Conservation (phyloP, 1,140 invertebrate genomes). For the Asobara japonica region DNA sequence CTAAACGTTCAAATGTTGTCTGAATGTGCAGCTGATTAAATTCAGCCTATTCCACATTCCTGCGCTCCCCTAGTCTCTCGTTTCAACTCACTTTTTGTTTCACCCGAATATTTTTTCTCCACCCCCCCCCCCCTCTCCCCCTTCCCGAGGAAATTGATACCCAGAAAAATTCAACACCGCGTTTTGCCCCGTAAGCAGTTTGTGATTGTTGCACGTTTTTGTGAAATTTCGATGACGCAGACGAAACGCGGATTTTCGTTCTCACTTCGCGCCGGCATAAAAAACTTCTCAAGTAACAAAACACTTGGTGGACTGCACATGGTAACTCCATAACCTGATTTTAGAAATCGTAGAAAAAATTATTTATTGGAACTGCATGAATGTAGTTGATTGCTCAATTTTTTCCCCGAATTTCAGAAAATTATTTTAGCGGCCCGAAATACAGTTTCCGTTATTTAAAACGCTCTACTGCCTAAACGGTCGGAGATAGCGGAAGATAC, state of each 20-base stretch:
- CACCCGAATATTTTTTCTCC: not conserved
- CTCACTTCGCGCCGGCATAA: not conserved
- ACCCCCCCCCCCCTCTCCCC: not conserved
- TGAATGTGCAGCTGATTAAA: conserved; percentile 1
- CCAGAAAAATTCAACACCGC: not conserved
- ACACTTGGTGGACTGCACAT: conserved; percentile 1
- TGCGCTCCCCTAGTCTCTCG: not conserved
- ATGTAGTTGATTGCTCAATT: no score
- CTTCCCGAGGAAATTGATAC: not conserved
- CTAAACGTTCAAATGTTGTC: not conserved
- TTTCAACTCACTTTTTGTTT: not conserved
- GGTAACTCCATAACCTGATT: conserved; percentile 3
- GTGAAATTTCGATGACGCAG: conserved; percentile 15
- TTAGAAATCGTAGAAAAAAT: no score
- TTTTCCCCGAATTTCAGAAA: no score
- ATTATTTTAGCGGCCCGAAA: no score
- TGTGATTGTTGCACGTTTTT: conserved; percentile 3
- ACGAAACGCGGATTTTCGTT: not conserved
- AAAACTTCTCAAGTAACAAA: conserved; percentile 14
- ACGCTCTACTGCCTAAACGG: no score
- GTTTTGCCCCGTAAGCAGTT: not conserved
- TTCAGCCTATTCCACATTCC: not conserved
- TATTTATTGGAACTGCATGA: no score
- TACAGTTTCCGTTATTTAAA: no score
- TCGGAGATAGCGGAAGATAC: no score